phyloP scores from a whole-genome alignment of 2,888 invertebrate genomes.

The Drosophila nigricruria region DNA sequence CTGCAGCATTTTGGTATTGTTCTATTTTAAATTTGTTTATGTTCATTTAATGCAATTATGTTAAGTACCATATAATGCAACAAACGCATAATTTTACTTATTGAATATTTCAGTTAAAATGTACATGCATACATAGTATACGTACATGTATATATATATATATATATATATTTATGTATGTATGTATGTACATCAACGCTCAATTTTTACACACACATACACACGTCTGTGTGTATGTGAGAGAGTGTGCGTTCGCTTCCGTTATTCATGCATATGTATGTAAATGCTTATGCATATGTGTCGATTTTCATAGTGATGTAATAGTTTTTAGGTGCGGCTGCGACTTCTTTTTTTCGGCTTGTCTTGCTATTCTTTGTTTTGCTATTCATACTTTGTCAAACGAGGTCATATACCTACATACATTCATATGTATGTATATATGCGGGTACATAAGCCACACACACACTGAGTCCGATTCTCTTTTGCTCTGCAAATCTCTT shows the following conservation, averaged over 20 bases:
- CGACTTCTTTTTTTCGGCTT: constrained; percentile 11
- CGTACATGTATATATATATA: neutral
- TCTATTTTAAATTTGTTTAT: constrained; percentile 19
- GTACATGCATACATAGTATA: neutral
- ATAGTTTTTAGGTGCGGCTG: constrained; percentile 70
- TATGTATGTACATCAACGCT: constrained; percentile 5
- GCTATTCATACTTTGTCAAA: constrained; percentile 13
- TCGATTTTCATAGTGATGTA: constrained; percentile 70
- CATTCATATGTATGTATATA: neutral
- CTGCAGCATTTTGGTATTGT: constrained; percentile 38
- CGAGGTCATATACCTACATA: neutral
- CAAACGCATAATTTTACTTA: constrained; percentile 4
- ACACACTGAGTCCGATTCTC: neutral
- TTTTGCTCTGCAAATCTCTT: constrained; percentile 7
- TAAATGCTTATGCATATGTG: constrained; percentile 42
- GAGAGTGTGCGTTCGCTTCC: constrained; percentile 28
- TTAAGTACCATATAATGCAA: constrained; percentile 12
- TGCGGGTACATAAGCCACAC: neutral
- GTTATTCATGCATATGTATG: constrained; percentile 35
- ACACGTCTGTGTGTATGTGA: neutral
- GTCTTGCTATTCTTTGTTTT: constrained; percentile 19
- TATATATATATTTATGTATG: neutral
- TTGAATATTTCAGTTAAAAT: neutral
- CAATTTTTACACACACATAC: constrained; percentile 15
- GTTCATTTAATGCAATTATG: constrained; percentile 31